Evolutionary conservation across 2,888 invertebrate species (phyloP).

Genomic region (Parasteatoda lunata): DNA sequence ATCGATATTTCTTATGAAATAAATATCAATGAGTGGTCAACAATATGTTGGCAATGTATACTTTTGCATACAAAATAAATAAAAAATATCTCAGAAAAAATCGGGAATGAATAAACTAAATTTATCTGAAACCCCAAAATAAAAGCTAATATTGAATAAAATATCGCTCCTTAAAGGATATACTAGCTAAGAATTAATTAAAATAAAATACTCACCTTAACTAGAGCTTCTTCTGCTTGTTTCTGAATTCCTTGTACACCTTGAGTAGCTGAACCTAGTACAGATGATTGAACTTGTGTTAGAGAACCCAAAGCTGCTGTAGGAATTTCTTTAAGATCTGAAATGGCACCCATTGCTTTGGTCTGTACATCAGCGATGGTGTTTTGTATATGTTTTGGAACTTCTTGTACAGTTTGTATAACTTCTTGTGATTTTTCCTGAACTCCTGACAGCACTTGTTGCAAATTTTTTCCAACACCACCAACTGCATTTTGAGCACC

Average conservation of each 20-base stretch:
- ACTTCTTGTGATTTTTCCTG: constrained; percentile 47
- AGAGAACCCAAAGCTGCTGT: constrained; percentile 33
- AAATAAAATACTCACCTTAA: constrained; percentile 32
- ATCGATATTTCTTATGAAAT: too few species aligned
- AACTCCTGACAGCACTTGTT: constrained; percentile 12
- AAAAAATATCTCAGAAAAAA: too few species aligned
- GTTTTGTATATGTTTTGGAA: constrained; percentile 47
- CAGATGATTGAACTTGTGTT: constrained; percentile 42
- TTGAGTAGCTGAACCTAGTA: constrained; percentile 18
- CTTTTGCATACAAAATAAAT: too few species aligned
- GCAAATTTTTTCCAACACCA: constrained; percentile 8
- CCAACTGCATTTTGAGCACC: background rate
- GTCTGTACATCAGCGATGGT: constrained; percentile 45
- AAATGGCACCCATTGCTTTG: constrained; percentile 36
- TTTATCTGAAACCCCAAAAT: too few species aligned
- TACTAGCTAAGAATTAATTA: background rate
- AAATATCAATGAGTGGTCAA: too few species aligned
- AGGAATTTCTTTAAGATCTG: constrained; percentile 51
- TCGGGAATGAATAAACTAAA: too few species aligned
- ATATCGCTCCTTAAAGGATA: too few species aligned
- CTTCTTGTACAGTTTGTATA: constrained; percentile 48
- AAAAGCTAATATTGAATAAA: too few species aligned
- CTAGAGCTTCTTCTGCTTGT: constrained; percentile 30
- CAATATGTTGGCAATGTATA: too few species aligned
- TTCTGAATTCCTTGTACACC: constrained; percentile 46